Base-by-base conservation (phyloP, 2,113 vertebrate species). In the Spea bombifrons region DNA sequence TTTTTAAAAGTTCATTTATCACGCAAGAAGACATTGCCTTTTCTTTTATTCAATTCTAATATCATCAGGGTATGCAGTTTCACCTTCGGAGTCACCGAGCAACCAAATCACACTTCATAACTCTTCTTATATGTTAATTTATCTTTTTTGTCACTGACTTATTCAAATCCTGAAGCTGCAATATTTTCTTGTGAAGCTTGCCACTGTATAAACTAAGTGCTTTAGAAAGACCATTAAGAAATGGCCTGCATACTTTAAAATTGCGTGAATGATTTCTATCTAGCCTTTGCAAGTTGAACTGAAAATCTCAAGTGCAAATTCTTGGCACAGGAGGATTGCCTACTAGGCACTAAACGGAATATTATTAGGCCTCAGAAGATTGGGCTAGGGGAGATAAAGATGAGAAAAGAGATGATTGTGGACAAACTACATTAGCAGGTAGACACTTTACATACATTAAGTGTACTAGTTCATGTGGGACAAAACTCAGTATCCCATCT, bases 1-100 rank as follows among this genome's bases (percentile, higher is more conserved):
- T 88, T 88, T 88, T 84, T 74, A 80, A 83, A 59, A 59, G 55
- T 59, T 81, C 5, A 84, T 89, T 90, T 89, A 81, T 89, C 86
- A 88, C 83, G 67, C 48, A 85, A 80, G 82, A 50, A 5, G 12
- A 9, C 53, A 81, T 53, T 76, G 76, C 81, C 79, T 84, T 78
- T 73, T 83, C 85, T 84, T 78, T 61, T 85, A 80, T 90, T 88
- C 87, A 88, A 89, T 85, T 53, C 1, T 57, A 85, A 86, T 64
- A 44, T 48, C 44, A 63, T 9, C 55, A 46, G 55, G 55, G 17
- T 10, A 63, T n/a, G 46, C 52, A 6, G 55, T 59, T 86, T 85
- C 84, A 85, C 73, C 85, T 69, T 75, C 8, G 80, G 57, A 80
- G 63, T 82, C 76, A 86, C 66, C 83, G 82, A 65, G 73, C 75